Evolutionary conservation across 2,888 invertebrate genomes (phyloP), one percentile per base, ranked within the genome.

Genomic region (Oasisia sp.): DNA sequence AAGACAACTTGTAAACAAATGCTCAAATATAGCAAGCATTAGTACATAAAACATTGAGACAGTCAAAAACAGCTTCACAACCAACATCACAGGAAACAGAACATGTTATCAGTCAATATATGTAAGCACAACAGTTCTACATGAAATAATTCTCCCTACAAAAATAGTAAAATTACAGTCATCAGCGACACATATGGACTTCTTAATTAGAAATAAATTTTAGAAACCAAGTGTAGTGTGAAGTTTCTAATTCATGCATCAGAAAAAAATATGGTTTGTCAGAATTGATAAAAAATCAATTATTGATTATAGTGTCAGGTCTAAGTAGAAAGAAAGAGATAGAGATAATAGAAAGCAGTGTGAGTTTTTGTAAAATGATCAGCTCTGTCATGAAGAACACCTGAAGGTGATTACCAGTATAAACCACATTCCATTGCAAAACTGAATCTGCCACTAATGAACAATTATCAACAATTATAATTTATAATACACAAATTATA

Each of bases 1-100:
- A 74, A 14, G 74, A 74, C 74, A 50, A 50, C 50, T 50, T 50
- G 50, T 50, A 50, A 14, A 5, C 9, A 7, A 74, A 74, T 74
- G 74, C 74, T 74, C n/a, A 74, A 74, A 74, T 74, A 74, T 74
- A 74, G 74, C 74, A 27, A 74, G 74, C 74, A 74, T 74, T 74
- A 7, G 74, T 27, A 74, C 27, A 27, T n/a, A 74, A 74, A 19
- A 74, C 74, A 27, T 19, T 74, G 74, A 74, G 74, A 74, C 74
- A 74, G 19, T 74, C 0, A 74, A 19, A 74, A 19, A 58, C 27
- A 74, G 74, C 27, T 74, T 74, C 74, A 74, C 74, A 50, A 50
- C 50, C 50, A 50, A 50, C 50, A 74, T 74, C 74, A 74, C 74
- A 74, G 74, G 7, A 19, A n/a, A 74, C 7, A 74, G 27, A 27